A percentile compares a stretch with the other conserved stretches of the same genome.
These are phyloP conservation scores for Synodontis membranacea DNA, from an alignment of 2,113 vertebrate genomes.

Conservation along the genomic window DNA sequence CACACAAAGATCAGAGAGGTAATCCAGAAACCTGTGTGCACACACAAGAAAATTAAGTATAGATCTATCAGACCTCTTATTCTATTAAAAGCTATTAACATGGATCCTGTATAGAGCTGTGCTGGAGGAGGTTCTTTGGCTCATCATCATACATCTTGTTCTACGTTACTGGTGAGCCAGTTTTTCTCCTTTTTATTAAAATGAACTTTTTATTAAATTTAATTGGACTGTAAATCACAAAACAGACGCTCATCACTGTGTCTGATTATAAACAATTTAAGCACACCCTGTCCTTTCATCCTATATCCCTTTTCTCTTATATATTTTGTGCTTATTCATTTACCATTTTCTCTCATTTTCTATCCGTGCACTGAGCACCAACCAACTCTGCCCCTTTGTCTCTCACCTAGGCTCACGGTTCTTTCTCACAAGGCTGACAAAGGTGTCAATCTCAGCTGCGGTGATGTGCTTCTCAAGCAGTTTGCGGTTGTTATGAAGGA, in stretches of 20 bases:
- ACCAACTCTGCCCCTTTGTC: background rate
- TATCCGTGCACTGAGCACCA: background rate
- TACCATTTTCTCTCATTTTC: background rate
- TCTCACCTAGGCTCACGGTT: conserved; percentile 94
- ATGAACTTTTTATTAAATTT: background rate
- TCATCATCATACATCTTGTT: background rate
- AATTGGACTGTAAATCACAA: background rate
- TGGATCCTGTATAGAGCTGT: background rate
- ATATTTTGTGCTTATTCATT: background rate
- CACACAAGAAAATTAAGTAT: background rate
- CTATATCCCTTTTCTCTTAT: background rate
- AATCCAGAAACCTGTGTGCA: conserved; percentile 88
- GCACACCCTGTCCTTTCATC: background rate
- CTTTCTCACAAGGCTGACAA: conserved; percentile 95
- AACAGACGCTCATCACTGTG: background rate
- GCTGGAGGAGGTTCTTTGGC: background rate
- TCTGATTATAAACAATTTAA: background rate
- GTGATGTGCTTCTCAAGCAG: conserved; percentile 98
- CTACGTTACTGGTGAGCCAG: background rate
- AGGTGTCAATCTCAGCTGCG: conserved; percentile 95
- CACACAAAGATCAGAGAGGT: conserved; percentile 95
- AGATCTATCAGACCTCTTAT: background rate
- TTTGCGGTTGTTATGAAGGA: conserved; percentile 96
- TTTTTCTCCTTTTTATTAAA: background rate
- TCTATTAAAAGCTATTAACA: background rate